phyloP scores from a whole-genome alignment of 1,140 invertebrate genomes.

The Trypoxylus dichotomus region DNA sequence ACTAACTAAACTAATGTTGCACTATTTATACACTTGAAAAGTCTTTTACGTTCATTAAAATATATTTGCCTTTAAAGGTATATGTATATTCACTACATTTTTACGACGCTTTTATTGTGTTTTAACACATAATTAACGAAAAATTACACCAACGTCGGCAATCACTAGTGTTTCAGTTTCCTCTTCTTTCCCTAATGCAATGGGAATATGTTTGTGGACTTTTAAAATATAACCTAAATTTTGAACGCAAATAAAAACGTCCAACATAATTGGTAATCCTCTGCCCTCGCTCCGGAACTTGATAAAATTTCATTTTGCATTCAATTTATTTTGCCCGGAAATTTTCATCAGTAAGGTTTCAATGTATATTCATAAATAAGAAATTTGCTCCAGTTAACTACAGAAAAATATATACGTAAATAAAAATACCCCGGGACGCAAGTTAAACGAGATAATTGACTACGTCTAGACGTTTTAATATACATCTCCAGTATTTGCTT shows the following conservation, averaged over 20 bases:
- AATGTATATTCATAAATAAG: not conserved
- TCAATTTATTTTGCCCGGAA: not conserved
- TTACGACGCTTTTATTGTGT: no score
- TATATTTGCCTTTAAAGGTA: no score
- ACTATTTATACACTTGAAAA: no score
- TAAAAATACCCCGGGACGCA: not conserved
- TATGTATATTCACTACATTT: no score
- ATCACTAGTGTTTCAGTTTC: no score
- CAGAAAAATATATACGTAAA: not conserved
- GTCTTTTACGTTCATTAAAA: no score
- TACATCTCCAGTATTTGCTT: not conserved
- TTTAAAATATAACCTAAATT: not conserved
- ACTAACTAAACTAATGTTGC: no score
- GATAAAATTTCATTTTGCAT: not conserved
- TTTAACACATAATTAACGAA: no score
- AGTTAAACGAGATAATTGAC: conserved; percentile 12
- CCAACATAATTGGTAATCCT: not conserved
- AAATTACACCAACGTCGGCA: no score
- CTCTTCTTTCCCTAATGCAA: no score
- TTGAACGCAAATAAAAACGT: not conserved
- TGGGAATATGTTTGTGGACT: no score
- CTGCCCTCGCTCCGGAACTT: not conserved
- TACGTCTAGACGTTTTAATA: conserved; percentile 11
- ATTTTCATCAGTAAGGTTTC: not conserved
- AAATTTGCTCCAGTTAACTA: not conserved